Conservation (phyloP, 2,113 vertebrate species). For the Oophaga pumilio region DNA sequence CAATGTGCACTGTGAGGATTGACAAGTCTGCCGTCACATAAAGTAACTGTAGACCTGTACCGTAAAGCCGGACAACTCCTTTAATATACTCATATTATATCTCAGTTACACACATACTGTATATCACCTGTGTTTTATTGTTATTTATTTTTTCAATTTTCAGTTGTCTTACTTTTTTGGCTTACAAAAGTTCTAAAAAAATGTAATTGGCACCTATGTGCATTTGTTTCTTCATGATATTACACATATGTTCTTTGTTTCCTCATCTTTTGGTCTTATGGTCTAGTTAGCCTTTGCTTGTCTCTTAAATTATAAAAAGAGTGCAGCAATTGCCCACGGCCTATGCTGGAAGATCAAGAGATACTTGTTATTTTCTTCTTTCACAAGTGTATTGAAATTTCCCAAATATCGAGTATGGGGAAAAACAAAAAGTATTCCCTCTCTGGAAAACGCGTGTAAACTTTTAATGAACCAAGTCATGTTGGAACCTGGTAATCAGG, state of each 20-base stretch:
- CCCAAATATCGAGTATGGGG: background rate
- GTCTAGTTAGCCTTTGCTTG: background rate
- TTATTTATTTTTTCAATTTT: too few relatives aligned
- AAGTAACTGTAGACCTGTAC: too few relatives aligned
- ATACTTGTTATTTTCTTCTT: background rate
- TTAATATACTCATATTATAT: too few relatives aligned
- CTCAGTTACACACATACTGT: too few relatives aligned
- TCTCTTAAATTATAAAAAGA: slow-evolving; percentile 25
- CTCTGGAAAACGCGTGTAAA: background rate
- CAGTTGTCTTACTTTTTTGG: too few relatives aligned
- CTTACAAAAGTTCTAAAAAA: too few relatives aligned
- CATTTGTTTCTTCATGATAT: too few relatives aligned
- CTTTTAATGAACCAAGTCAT: slow-evolving; percentile 19
- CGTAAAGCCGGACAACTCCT: too few relatives aligned
- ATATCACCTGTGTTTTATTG: too few relatives aligned
- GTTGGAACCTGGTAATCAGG: background rate
- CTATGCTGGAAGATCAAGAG: slow-evolving; percentile 17
- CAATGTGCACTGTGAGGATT: too few relatives aligned
- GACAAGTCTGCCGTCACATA: too few relatives aligned
- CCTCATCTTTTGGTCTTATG: background rate
- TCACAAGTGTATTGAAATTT: slow-evolving; percentile 8
- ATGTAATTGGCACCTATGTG: too few relatives aligned
- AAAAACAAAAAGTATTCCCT: background rate
- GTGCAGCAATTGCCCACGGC: slow-evolving; percentile 6
- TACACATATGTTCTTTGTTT: background rate